A percentile compares a stretch with the other conserved stretches of the same genome.
Evolutionary conservation across 2,113 vertebrate species (phyloP).

Genomic region (Forbesichthys agassizii): DNA sequence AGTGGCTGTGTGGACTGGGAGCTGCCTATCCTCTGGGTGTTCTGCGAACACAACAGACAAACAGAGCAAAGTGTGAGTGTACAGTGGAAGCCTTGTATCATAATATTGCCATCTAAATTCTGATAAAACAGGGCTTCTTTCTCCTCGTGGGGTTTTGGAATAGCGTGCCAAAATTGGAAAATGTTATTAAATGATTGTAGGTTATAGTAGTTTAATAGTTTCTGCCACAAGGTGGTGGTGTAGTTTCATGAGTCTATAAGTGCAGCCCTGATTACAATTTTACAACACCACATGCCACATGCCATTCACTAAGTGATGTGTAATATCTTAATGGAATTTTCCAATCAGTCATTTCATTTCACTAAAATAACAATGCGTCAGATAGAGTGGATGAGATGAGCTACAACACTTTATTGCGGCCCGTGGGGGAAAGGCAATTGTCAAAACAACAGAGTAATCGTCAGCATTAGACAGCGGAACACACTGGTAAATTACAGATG

Average conservation of each 20-base stretch:
- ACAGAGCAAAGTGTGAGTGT: constrained; percentile 16
- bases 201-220: background rate
- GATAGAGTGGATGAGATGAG: background rate
- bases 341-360: background rate
- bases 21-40: constrained; percentile 91
- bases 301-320: too few relatives aligned
- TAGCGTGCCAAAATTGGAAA: background rate
- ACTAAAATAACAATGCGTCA: constrained; percentile 4
- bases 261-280: background rate
- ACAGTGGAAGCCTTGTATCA: background rate
- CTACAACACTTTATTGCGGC: background rate
- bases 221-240: constrained; percentile 56
- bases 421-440: too few relatives aligned
- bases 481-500: too few relatives aligned
- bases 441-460: too few relatives aligned
- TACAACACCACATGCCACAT: background rate
- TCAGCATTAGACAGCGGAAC: too few relatives aligned
- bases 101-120: background rate
- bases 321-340: too few relatives aligned
- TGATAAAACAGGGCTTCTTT: background rate
- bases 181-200: constrained; percentile 5
- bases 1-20: constrained; percentile 90
- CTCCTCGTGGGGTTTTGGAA: background rate
- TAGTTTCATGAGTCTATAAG: constrained; percentile 22
- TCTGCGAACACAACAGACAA: constrained; percentile 75